Base-by-base conservation (phyloP, 2,797 vertebrate species). In the Lemur catta region DNA sequence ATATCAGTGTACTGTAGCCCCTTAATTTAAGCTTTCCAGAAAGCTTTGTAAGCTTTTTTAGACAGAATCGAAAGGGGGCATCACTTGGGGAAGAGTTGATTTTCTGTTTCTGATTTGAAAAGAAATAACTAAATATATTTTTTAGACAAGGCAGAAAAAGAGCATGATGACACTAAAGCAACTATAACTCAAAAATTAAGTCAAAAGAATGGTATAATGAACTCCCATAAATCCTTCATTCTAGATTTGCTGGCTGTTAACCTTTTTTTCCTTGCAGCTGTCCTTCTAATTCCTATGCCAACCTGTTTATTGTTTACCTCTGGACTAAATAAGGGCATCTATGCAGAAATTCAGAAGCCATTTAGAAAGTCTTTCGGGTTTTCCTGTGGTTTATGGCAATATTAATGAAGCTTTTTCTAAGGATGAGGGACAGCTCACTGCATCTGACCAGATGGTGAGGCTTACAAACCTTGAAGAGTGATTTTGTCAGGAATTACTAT, bases 281-380 rank as follows among this genome's bases (percentile, higher is more conserved):
- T 86, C 67, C 74, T 91, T 65, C 50, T 84, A 12, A 74, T 61
- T 87, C 93, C 72, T 72, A 80, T 71, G 6, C 57, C 92, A 94
- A 76, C 22, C 93, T 82, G 30, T 86, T 89, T 95, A 48, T 80
- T 92, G 33, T 95, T 93, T 84, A 65, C 92, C 78, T 94, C 85
- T 89, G 90, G 24, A 91, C 85, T 93, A 87, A 92, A 79, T 55
- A 76, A 93, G 74, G 84, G 46, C 69, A 69, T 81, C 81, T 91
- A 38, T 96, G 84, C 78, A 97, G 95, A 94, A 93, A 74, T 80
- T 74, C 82, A 95, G 55, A 97, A 96, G 87, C 87, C 92, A 88
- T 85, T 87, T 74, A 88, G 79, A 91, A 89, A 95, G 89, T 38
- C 74, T 90, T 81, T 72, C 43, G 81, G 74, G n/a, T 92, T 88